Evolutionary conservation across 2,888 invertebrate genomes (phyloP).

Genomic region (Pyrrhia umbra): DNA sequence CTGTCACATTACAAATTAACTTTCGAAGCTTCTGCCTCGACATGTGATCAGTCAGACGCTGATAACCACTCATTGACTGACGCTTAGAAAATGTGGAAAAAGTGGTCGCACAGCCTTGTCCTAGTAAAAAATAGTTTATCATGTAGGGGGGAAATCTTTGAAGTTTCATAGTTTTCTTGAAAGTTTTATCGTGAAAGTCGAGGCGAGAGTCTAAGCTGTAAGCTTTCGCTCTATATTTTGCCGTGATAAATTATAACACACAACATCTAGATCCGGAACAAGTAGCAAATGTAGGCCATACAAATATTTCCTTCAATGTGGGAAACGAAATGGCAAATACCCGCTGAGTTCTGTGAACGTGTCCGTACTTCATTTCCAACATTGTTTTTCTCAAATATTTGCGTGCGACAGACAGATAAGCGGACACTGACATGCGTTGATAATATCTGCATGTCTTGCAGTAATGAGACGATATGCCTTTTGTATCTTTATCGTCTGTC

Average conservation of each 20-base stretch:
- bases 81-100: slow-evolving; percentile 56
- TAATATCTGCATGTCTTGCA: slow-evolving; percentile 42
- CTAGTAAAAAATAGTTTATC: slow-evolving; percentile 39
- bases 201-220: slow-evolving; percentile 43
- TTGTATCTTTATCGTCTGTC: not conserved
- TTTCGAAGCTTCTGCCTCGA: slow-evolving; percentile 71
- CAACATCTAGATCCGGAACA: slow-evolving; percentile 36
- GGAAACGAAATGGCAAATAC: slow-evolving; percentile 5
- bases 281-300: slow-evolving; percentile 40
- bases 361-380: slow-evolving; percentile 28
- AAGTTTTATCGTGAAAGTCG: slow-evolving; percentile 42
- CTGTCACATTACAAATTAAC: slow-evolving; percentile 73
- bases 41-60: slow-evolving; percentile 59
- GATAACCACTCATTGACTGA: slow-evolving; percentile 59
- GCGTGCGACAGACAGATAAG: slow-evolving; percentile 52
- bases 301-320: slow-evolving; percentile 38
- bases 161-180: slow-evolving; percentile 48
- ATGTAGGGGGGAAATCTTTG: slow-evolving; percentile 38
- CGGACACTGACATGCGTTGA: slow-evolving; percentile 53
- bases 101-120: slow-evolving; percentile 32
- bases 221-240: slow-evolving; percentile 49
- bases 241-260: slow-evolving; percentile 46
- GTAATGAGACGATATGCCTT: slow-evolving; percentile 22
- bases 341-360: slow-evolving; percentile 10
- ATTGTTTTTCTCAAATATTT: slow-evolving; percentile 58